A percentile compares a stretch with the other conserved stretches of the same genome.
Evolutionary conservation across 2,113 vertebrate species (phyloP).

Genomic region (Ceratotherium simum): DNA sequence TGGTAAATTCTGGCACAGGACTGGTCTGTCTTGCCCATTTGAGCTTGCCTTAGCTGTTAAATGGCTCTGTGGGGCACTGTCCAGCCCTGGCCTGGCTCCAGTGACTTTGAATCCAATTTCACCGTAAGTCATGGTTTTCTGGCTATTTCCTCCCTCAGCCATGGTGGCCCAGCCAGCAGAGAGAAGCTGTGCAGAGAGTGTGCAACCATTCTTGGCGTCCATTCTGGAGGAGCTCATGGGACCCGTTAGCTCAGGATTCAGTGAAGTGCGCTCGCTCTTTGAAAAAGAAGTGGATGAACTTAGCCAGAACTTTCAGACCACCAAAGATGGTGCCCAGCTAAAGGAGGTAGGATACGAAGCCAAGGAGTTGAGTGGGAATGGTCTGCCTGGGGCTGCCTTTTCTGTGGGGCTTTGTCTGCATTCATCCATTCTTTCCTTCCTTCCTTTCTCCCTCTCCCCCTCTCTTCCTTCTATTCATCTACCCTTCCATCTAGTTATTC

Average conservation of each 20-base stretch:
- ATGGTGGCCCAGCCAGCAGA: slow-evolving; percentile 89
- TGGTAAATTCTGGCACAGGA: not conserved
- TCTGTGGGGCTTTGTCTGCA: not conserved
- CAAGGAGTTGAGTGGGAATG: fast-evolving
- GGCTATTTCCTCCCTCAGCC: slow-evolving; percentile 81
- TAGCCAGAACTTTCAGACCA: slow-evolving; percentile 87
- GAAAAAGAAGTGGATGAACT: slow-evolving; percentile 90
- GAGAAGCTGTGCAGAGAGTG: slow-evolving; percentile 88
- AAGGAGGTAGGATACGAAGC: slow-evolving; percentile 87
- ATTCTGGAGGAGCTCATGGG: slow-evolving; percentile 96
- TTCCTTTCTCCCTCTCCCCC: no score
- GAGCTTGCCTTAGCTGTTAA: not conserved
- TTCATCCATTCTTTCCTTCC: not conserved
- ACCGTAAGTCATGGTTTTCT: not conserved
- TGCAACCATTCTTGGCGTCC: slow-evolving; percentile 92
- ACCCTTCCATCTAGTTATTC: not conserved
- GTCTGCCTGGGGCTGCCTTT: not conserved
- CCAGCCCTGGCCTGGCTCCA: not conserved
- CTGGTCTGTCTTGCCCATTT: no score
- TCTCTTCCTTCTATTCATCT: not conserved
- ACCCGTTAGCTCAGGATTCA: slow-evolving; percentile 93
- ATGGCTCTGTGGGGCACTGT: not conserved
- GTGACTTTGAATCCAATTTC: not conserved
- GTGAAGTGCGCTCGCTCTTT: slow-evolving; percentile 89
- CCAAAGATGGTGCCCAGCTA: slow-evolving; percentile 81